Evolutionary conservation across 2,888 invertebrate species (phyloP).

Genomic region (Arrhopalites spinosus): DNA sequence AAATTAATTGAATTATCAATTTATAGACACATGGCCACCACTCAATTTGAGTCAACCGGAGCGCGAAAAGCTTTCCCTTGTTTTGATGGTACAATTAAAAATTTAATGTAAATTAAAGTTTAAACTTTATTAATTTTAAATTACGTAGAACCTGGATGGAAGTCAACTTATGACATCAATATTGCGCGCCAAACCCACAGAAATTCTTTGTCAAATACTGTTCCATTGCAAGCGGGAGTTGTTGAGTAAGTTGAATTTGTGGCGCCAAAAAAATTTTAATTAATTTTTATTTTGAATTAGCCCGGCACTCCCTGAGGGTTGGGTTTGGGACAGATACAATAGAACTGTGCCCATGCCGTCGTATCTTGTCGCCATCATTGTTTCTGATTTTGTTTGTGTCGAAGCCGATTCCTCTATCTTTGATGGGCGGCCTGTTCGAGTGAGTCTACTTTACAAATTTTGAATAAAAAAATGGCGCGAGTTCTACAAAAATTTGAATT

Average conservation of each 20-base stretch:
- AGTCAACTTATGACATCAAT: background rate
- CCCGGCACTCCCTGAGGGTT: conserved; percentile 10
- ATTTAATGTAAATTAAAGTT: no score
- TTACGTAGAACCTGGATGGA: background rate
- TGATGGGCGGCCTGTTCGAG: background rate
- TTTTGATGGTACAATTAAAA: background rate
- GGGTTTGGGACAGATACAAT: conserved; percentile 14
- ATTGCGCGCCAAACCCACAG: background rate
- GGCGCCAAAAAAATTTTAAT: background rate
- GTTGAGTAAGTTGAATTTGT: background rate
- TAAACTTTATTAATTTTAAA: no score
- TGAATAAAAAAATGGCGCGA: background rate
- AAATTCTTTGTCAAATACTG: no score
- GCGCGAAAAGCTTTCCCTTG: conserved; percentile 6
- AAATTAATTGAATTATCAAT: background rate
- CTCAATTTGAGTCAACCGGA: background rate
- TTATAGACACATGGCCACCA: background rate
- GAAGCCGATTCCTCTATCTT: no score
- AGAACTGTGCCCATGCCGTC: conserved; percentile 42
- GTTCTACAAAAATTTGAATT: background rate
- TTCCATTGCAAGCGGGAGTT: background rate
- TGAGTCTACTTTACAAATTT: conserved; percentile 29
- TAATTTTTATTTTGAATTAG: background rate
- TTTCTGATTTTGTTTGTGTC: conserved; percentile 5
- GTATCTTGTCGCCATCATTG: conserved; percentile 46